These are phyloP conservation scores for Prunella fulvescens DNA, from an alignment of 2,113 vertebrate genomes.

Conservation along the genomic window DNA sequence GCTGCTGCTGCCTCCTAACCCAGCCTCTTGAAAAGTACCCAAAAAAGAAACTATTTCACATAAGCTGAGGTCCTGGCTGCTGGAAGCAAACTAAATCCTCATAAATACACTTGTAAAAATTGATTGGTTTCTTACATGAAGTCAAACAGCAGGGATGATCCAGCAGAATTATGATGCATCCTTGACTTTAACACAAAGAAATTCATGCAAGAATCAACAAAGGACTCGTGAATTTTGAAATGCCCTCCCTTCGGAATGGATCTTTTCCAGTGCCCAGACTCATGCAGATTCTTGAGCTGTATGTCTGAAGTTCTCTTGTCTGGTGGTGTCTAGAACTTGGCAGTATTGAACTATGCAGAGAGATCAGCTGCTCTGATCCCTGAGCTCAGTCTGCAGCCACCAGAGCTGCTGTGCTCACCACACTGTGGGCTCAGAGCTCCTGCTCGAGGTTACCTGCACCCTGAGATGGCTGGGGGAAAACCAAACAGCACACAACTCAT, in stretches of 20 bases:
- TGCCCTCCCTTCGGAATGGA: background rate
- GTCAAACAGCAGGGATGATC: background rate
- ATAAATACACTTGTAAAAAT: background rate
- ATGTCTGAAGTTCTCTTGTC: background rate
- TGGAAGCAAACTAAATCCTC: conserved; percentile 3
- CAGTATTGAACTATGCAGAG: background rate
- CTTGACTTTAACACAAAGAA: background rate
- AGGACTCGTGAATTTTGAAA: background rate
- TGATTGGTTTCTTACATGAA: background rate
- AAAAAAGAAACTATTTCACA: background rate
- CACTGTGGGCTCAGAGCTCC: background rate
- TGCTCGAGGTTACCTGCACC: background rate
- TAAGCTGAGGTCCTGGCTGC: background rate
- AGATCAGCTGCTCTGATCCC: background rate
- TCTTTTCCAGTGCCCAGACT: background rate
- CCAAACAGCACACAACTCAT: background rate
- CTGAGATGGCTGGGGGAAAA: background rate
- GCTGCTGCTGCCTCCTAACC: background rate
- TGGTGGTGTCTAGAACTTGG: background rate
- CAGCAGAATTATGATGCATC: background rate
- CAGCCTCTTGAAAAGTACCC: background rate
- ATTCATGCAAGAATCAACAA: background rate
- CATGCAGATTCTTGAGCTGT: background rate
- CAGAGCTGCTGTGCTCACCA: background rate
- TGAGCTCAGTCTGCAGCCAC: background rate